These are phyloP conservation scores for Pediacus dermestoides DNA, from an alignment of 2,888 invertebrate genomes.

Conservation along the genomic window DNA sequence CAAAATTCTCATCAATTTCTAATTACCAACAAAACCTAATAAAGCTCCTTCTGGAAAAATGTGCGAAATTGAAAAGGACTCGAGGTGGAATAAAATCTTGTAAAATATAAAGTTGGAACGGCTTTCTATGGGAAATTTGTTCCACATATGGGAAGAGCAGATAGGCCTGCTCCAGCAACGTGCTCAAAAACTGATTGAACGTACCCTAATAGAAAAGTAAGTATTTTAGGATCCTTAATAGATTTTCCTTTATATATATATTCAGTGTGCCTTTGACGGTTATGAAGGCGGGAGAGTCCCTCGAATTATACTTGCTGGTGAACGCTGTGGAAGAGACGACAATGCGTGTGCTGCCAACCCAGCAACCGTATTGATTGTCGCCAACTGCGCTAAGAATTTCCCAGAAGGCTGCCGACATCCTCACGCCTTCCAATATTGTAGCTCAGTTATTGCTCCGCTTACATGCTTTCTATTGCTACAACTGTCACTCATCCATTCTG, in stretches of 20 bases:
- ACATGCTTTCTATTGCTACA: constrained; percentile 23
- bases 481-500: constrained; percentile 24
- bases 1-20: too few species aligned
- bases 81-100: too few species aligned
- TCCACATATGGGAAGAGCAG: too few species aligned
- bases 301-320: constrained; percentile 8
- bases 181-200: too few species aligned
- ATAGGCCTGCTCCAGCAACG: too few species aligned
- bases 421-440: constrained; percentile 24
- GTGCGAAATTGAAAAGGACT: too few species aligned
- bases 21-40: too few species aligned
- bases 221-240: constrained; percentile 8
- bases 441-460: constrained; percentile 27
- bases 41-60: too few species aligned
- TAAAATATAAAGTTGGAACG: too few species aligned
- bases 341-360: constrained; percentile 35
- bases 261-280: constrained; percentile 7
- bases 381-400: constrained; percentile 34
- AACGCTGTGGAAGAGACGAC: constrained; percentile 16
- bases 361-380: constrained; percentile 39
- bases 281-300: constrained; percentile 5
- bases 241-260: constrained; percentile 8
- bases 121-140: too few species aligned
- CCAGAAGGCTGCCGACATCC: constrained; percentile 29
- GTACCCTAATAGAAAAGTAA: too few species aligned